Evolutionary conservation across 2,888 invertebrate genomes (phyloP), one percentile per base, ranked within the genome.

Genomic region (Drosophila paucipuncta): DNA sequence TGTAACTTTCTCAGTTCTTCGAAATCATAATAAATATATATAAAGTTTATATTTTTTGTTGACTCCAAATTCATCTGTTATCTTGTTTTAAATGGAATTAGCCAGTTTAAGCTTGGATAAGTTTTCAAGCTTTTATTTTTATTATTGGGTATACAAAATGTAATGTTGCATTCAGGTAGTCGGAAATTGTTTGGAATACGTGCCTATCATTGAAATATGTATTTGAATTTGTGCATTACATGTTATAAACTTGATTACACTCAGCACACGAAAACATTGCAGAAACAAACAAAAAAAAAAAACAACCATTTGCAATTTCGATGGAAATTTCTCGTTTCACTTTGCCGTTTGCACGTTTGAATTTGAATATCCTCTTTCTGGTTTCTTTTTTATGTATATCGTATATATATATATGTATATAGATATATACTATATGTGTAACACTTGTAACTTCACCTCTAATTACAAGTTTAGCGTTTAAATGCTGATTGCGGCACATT

Each of bases 401-500:
- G 22, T 31, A 7, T 31, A 31, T 22, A 16, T 2, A 7, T 22
- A 9, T 16, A 16, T 4, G 18, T 7, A 18, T 18, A 18, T 16
- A n/a, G 2, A 7, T 22, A 16, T 2, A 7, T 16, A 22, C 13
- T 11, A 5, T 25, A 25, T 47, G 9, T 47, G 47, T 16, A 47
- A 47, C 47, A 25, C 22, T 49, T 57, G 57, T 59, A 31, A 53
- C 13, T 35, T 61, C 68, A 37, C 43, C 72, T 70, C 50, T 73
- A 70, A 62, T 75, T 78, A 64, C 65, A 30, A 65, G 66, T 59
- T 47, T 37, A 50, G 37, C 43, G 67, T 16, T 49, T 59, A 78
- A 82, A 76, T 84, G 85, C 80, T 85, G 85, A 82, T 79, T 78
- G 73, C 61, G 57, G 73, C 85, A 78, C 63, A 82, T 82, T 82